Conservation (phyloP, 2,113 vertebrate genomes). For the Apus apus region DNA sequence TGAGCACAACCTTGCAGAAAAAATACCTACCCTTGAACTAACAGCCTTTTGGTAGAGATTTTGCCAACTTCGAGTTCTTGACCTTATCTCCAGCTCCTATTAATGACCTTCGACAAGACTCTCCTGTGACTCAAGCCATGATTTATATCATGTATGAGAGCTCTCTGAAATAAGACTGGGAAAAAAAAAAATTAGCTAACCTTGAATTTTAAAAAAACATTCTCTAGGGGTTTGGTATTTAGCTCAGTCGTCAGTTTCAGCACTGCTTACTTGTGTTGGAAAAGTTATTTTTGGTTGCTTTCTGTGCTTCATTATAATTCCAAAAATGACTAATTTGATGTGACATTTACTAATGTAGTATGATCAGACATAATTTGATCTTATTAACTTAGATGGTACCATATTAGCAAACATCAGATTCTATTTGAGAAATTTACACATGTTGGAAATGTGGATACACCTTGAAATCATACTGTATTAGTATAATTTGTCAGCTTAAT, state of each 20-base stretch:
- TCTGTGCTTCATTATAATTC: constrained; percentile 62
- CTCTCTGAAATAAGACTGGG: not conserved
- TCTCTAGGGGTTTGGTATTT: constrained; percentile 21
- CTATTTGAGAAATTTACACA: constrained; percentile 67
- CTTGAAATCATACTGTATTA: constrained; percentile 63
- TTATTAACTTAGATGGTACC: constrained; percentile 72
- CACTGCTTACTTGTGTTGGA: constrained; percentile 58
- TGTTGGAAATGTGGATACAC: constrained; percentile 58
- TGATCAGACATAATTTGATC: constrained; percentile 77
- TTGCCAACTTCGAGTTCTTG: not conserved
- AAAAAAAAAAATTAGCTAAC: not conserved
- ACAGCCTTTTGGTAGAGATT: not conserved
- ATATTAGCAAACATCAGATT: constrained; percentile 74
- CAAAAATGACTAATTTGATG: constrained; percentile 73
- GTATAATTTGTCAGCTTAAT: constrained; percentile 57
- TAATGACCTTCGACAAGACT: not conserved
- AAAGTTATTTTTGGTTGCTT: constrained; percentile 73
- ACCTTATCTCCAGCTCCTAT: not conserved
- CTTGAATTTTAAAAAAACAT: not conserved
- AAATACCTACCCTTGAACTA: not conserved
- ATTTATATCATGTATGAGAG: not conserved
- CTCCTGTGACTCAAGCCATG: not conserved
- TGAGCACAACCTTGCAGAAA: not conserved
- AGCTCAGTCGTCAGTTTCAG: constrained; percentile 1
- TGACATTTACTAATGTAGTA: constrained; percentile 75